A percentile compares a stretch with the other conserved stretches of the same genome.
Evolutionary conservation across 1,140 invertebrate species (phyloP).

Genomic region (Bombus ignitus): DNA sequence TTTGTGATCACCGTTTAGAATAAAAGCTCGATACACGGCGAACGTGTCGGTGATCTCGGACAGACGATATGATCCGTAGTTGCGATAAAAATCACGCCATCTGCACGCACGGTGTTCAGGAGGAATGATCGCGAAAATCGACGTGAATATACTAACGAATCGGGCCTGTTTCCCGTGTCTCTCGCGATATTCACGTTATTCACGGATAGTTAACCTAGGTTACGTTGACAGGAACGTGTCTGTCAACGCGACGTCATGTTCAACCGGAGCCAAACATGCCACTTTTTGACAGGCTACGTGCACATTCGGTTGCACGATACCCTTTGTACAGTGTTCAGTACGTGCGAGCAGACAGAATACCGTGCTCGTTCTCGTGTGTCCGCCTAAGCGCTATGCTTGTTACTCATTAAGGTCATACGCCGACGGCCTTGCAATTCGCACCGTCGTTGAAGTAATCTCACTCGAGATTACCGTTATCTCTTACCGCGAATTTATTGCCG

Average conservation of each 20-base stretch:
- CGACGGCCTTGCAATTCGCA: constrained; percentile 76
- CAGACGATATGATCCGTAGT: constrained; percentile 53
- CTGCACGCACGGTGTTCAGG: constrained; percentile 60
- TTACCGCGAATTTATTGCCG: constrained; percentile 61
- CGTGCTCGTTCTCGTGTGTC: constrained; percentile 46
- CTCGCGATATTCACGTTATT: constrained; percentile 9
- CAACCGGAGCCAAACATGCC: constrained; percentile 37
- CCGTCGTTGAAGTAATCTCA: constrained; percentile 64
- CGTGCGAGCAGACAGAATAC: constrained; percentile 36
- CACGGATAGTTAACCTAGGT: constrained; percentile 23
- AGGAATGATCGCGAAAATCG: constrained; percentile 51
- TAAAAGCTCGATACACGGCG: neutral
- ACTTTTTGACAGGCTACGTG: constrained; percentile 63
- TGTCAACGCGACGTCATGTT: constrained; percentile 46
- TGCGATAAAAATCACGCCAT: constrained; percentile 70
- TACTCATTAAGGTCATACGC: constrained; percentile 78
- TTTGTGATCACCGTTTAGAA: constrained; percentile 13
- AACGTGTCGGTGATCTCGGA: neutral
- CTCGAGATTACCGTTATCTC: constrained; percentile 68
- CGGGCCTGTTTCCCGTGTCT: constrained; percentile 26
- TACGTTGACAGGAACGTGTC: constrained; percentile 10
- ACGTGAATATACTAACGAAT: constrained; percentile 41
- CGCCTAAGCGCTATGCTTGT: constrained; percentile 65
- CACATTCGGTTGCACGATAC: constrained; percentile 43
- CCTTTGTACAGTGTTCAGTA: constrained; percentile 34